Evolutionary conservation across 2,113 vertebrate genomes (phyloP).

Genomic region (Percopsis transmontana): DNA sequence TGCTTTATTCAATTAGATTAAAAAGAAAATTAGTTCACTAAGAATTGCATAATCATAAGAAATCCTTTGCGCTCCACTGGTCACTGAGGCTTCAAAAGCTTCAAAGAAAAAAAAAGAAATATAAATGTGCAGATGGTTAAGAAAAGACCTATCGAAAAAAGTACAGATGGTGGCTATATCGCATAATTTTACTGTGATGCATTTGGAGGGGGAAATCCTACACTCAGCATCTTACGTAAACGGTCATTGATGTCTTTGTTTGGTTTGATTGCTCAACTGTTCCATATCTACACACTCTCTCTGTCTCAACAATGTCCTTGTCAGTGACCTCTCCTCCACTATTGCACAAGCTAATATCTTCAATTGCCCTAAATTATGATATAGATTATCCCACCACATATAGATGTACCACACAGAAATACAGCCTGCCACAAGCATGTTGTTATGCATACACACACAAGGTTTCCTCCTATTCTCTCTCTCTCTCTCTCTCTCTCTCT

Average conservation of each 20-base stretch:
- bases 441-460: background rate
- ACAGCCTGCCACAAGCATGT: background rate
- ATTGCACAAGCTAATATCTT: slow-evolving; percentile 13
- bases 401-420: background rate
- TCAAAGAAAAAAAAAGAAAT: slow-evolving; percentile 40
- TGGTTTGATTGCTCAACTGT: slow-evolving; percentile 11
- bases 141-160: slow-evolving; percentile 24
- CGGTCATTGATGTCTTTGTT: slow-evolving; percentile 28
- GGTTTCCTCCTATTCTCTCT: background rate
- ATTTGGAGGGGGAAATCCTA: slow-evolving; percentile 12
- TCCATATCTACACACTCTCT: background rate
- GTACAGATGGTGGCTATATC: slow-evolving; percentile 47
- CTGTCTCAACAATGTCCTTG: slow-evolving; percentile 9
- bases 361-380: slow-evolving; percentile 15
- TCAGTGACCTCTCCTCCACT: slow-evolving; percentile 23
- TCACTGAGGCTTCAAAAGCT: slow-evolving; percentile 21
- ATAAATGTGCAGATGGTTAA: slow-evolving; percentile 34
- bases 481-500: background rate
- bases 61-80: slow-evolving; percentile 1
- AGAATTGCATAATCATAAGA: background rate
- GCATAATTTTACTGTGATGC: slow-evolving; percentile 37
- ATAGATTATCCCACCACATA: background rate
- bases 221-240: slow-evolving; percentile 35
- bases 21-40: too few species aligned
- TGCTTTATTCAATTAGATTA: too few species aligned